These are phyloP conservation scores for Philypnodon macrostomus DNA, from an alignment of 2,797 vertebrate species.

Conservation along the genomic window DNA sequence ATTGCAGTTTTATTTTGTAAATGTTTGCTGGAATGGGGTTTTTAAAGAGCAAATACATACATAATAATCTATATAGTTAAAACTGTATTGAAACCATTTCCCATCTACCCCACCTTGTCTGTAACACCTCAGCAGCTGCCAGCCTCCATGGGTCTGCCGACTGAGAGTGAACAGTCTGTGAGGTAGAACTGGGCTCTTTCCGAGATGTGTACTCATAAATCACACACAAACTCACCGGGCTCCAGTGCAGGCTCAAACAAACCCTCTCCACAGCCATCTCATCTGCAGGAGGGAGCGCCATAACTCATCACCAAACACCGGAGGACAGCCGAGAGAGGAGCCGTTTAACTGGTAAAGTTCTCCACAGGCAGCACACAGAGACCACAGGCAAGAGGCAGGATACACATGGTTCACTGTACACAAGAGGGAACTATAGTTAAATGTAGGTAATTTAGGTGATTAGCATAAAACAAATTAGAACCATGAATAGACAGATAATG, in stretches of 20 bases:
- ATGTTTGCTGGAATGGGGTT: no score
- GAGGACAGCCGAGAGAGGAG: constrained; percentile 65
- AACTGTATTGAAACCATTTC: not conserved
- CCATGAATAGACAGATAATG: no score
- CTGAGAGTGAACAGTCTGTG: constrained; percentile 58
- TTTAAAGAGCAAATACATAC: no score
- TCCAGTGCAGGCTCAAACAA: constrained; percentile 12
- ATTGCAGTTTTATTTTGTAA: no score
- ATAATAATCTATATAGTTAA: no score
- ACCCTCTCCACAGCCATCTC: constrained; percentile 29
- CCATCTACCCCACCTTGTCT: constrained; percentile 2
- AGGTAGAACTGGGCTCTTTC: constrained; percentile 46
- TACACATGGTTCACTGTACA: constrained; percentile 26
- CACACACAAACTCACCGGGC: constrained; percentile 40
- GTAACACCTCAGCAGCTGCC: constrained; percentile 13
- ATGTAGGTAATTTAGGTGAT: constrained; percentile 32
- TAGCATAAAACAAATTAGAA: no score
- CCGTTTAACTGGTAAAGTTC: constrained; percentile 72
- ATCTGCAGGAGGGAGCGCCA: constrained; percentile 74
- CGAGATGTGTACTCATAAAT: constrained; percentile 59
- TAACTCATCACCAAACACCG: constrained; percentile 71
- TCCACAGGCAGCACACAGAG: constrained; percentile 57
- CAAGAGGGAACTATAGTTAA: constrained; percentile 28
- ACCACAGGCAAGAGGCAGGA: constrained; percentile 32
- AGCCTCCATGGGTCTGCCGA: constrained; percentile 19